Conservation (phyloP, 2,888 invertebrate genomes). For the Pseudeuparius sepicola region DNA sequence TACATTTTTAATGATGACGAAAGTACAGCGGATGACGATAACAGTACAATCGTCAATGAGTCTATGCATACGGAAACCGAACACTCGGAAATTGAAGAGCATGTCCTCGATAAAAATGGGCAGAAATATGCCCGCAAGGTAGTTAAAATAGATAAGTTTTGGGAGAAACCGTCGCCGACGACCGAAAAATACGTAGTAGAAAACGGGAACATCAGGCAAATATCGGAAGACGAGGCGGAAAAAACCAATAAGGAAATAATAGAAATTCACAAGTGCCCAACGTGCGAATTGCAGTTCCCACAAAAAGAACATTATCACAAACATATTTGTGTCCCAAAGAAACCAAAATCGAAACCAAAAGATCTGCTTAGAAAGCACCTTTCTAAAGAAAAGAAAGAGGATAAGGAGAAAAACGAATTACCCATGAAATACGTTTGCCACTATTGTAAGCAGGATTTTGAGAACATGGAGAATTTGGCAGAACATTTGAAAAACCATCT, state of each 20-base stretch:
- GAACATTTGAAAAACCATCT: conserved; percentile 53
- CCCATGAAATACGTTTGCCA: conserved; percentile 40
- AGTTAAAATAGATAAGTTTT: conserved; percentile 50
- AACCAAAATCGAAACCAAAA: no score
- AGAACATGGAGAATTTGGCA: conserved; percentile 38
- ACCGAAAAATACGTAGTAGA: conserved; percentile 28
- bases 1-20: conserved; percentile 12
- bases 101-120: conserved; percentile 43
- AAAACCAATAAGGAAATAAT: conserved; percentile 22
- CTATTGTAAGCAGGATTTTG: conserved; percentile 44
- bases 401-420: no score
- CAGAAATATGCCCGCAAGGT: conserved; percentile 44
- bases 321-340: conserved; percentile 43
- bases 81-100: no score
- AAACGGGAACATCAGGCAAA: conserved; percentile 27
- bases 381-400: conserved; percentile 31
- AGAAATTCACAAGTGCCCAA: conserved; percentile 40
- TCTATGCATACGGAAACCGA: no score
- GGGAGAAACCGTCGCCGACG: conserved; percentile 33
- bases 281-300: conserved; percentile 40
- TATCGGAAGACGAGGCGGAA: conserved; percentile 25
- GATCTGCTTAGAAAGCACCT: no score
- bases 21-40: conserved; percentile 12
- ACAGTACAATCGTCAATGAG: no score
- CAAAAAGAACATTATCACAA: conserved; percentile 39